Evolutionary conservation across 2,797 vertebrate genomes (phyloP).

Genomic region (Nannoperca australis): DNA sequence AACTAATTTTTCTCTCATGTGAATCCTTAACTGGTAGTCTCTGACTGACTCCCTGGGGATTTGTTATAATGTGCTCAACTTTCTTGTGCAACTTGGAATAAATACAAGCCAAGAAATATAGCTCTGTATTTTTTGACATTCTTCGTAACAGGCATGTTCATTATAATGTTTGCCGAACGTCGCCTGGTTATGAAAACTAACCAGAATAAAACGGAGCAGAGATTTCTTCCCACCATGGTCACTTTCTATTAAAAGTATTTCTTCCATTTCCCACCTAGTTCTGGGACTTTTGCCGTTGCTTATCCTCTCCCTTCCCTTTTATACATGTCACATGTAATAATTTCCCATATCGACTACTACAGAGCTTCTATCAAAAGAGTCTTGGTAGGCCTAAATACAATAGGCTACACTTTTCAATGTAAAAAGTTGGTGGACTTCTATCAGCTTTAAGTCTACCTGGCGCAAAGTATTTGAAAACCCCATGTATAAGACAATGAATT

Average conservation of each 20-base stretch:
- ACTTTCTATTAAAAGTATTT: not conserved
- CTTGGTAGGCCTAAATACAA: not conserved
- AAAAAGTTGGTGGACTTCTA: not conserved
- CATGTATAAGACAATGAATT: not conserved
- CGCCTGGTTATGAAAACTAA: not conserved
- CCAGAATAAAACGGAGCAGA: not conserved
- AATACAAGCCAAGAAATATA: conserved; percentile 6
- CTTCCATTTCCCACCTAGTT: not conserved
- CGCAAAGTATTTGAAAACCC: not conserved
- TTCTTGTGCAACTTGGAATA: conserved; percentile 11
- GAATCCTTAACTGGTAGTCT: conserved; percentile 24
- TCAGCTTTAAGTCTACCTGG: not conserved
- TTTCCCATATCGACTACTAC: not conserved
- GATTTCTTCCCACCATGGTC: not conserved
- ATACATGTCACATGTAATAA: not conserved
- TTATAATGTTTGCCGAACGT: not conserved
- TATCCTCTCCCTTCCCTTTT: not conserved
- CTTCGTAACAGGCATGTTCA: not conserved
- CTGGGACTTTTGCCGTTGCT: not conserved
- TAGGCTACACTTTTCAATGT: not conserved
- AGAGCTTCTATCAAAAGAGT: not conserved
- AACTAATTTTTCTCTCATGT: conserved; percentile 22
- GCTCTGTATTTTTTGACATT: not conserved
- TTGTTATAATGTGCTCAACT: conserved; percentile 17
- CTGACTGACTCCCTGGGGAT: conserved; percentile 9